Percentiles rank a stretch among this genome's conserved stretches.
Conservation (phyloP, 2,888 invertebrate genomes). For the Theristus sp. region DNA sequence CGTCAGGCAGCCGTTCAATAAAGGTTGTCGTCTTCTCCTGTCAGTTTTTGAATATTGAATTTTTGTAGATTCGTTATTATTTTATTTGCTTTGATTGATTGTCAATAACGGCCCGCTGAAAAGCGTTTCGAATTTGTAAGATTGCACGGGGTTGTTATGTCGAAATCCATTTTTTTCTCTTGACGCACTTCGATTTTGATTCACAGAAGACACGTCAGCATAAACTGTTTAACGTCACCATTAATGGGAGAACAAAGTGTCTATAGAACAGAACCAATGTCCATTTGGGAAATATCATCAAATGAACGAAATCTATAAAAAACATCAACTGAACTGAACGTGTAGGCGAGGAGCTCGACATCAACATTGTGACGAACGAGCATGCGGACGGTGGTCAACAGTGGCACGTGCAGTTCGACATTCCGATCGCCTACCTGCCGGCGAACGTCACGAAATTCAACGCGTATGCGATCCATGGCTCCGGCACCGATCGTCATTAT, state of each 20-base stretch:
- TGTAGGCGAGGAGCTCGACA: conserved; percentile 22
- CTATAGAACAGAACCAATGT: not conserved
- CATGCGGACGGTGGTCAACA: not conserved
- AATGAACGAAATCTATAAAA: not conserved
- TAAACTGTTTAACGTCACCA: too few relatives aligned
- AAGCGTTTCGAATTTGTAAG: too few relatives aligned
- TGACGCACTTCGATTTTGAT: too few relatives aligned
- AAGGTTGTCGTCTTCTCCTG: too few relatives aligned
- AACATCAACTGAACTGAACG: not conserved
- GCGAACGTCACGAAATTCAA: conserved; percentile 35
- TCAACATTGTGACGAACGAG: conserved; percentile 10
- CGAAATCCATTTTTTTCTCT: too few relatives aligned
- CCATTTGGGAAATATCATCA: not conserved
- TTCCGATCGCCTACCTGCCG: conserved; percentile 37
- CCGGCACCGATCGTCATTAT: conserved; percentile 31
- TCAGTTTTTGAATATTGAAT: too few relatives aligned
- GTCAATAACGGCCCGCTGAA: too few relatives aligned
- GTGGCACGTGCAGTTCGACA: conserved; percentile 25
- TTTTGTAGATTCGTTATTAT: too few relatives aligned
- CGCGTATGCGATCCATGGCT: conserved; percentile 39
- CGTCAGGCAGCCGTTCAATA: conserved; percentile 18
- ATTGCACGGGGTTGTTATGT: too few relatives aligned
- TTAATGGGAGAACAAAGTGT: too few relatives aligned
- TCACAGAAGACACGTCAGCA: too few relatives aligned
- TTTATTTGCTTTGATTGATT: too few relatives aligned